A percentile compares a stretch with the other conserved stretches of the same genome.
Evolutionary conservation across 2,113 vertebrate species (phyloP).

Genomic region (Myrmecophaga tridactyla): DNA sequence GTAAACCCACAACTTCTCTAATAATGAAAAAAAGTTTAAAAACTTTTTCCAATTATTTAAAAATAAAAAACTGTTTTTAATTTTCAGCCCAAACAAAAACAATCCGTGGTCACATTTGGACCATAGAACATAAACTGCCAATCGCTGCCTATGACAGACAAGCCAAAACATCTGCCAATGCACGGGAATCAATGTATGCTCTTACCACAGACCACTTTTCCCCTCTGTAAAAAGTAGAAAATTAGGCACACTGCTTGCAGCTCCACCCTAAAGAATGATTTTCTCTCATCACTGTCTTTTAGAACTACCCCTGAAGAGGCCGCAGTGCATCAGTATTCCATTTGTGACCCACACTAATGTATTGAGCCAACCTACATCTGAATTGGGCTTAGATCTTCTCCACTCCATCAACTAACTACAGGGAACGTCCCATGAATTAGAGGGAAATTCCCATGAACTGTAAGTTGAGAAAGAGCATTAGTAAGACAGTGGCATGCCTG

Average conservation of each 20-base stretch:
- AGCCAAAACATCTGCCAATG: not conserved
- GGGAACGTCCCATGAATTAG: not conserved
- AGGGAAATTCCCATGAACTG: not conserved
- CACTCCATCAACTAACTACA: not conserved
- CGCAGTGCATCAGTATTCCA: not conserved
- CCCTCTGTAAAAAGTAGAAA: not conserved
- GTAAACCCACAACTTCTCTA: too few species aligned
- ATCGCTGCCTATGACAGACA: not conserved
- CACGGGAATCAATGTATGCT: not conserved
- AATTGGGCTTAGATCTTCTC: not conserved
- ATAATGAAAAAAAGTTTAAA: not conserved
- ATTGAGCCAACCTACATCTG: not conserved
- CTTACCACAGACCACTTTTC: not conserved
- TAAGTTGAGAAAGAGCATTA: not conserved
- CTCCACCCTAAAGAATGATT: not conserved
- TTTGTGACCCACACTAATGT: not conserved
- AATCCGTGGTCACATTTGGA: not conserved
- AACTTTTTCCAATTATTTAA: not conserved
- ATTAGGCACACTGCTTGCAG: not conserved
- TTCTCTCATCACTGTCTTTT: not conserved
- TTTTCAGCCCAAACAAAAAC: not conserved
- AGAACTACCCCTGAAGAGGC: not conserved
- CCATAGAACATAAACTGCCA: not conserved
- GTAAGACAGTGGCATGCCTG: not conserved
- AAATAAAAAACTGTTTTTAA: not conserved